These are phyloP conservation scores for Ambastaia sidthimunki DNA, from an alignment of 2,797 vertebrate genomes.

Conservation along the genomic window DNA sequence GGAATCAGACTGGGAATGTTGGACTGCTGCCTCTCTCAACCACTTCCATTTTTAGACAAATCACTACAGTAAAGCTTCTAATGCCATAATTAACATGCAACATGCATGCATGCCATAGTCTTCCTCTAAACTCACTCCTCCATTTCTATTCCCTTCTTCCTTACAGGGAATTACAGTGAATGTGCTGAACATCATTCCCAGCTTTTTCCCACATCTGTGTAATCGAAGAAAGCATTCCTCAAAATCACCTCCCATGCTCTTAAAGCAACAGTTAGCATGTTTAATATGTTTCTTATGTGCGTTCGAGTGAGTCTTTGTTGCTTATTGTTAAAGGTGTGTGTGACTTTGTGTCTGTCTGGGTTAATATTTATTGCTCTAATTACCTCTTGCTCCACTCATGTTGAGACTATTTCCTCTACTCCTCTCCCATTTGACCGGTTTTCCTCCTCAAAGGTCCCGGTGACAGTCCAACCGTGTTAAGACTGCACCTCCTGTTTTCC, in stretches of 20 bases:
- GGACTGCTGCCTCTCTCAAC: background rate
- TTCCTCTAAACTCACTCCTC: conserved; percentile 11
- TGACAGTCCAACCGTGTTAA: conserved; percentile 36
- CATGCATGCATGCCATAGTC: conserved; percentile 21
- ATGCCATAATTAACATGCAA: background rate
- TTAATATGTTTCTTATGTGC: background rate
- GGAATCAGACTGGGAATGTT: conserved; percentile 5
- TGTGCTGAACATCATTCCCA: conserved; percentile 6
- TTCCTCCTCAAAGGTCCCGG: conserved; percentile 42
- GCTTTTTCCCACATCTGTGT: conserved; percentile 38
- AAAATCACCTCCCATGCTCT: conserved; percentile 38
- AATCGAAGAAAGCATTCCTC: conserved; percentile 6
- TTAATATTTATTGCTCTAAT: conserved; percentile 62
- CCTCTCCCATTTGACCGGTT: conserved; percentile 46
- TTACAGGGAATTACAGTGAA: background rate
- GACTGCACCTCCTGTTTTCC: conserved; percentile 27
- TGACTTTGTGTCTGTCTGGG: conserved; percentile 41
- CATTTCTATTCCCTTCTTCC: conserved; percentile 19
- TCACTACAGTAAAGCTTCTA: conserved; percentile 6
- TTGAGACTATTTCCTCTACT: conserved; percentile 56
- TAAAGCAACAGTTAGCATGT: conserved; percentile 10
- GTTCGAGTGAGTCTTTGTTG: background rate
- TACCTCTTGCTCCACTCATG: conserved; percentile 53
- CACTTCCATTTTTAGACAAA: conserved; percentile 32
- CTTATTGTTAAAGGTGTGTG: background rate